A percentile compares a stretch with the other conserved stretches of the same genome.
These are phyloP conservation scores for Smittia aterrima DNA, from an alignment of 2,888 invertebrate species.

Conservation along the genomic window DNA sequence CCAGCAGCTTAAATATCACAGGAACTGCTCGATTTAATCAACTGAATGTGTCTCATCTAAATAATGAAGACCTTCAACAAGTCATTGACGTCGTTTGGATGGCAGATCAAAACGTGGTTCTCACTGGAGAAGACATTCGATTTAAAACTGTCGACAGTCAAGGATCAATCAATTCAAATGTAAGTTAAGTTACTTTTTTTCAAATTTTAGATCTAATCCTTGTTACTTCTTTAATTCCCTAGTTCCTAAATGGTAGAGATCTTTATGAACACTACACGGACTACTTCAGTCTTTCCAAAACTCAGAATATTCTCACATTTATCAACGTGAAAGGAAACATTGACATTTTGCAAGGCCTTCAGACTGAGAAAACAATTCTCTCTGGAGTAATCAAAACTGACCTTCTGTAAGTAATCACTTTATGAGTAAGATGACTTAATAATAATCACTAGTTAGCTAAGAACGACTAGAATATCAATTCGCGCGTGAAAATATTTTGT, in stretches of 20 bases:
- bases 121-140: background rate
- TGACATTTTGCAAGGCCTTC: background rate
- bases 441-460: no score
- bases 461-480: no score
- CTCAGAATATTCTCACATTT: background rate
- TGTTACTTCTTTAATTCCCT: background rate
- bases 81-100: constrained; percentile 7
- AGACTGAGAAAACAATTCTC: background rate
- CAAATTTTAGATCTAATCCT: background rate
- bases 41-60: background rate
- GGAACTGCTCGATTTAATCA: background rate
- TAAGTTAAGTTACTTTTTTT: background rate
- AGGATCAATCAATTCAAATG: background rate
- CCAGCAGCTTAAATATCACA: background rate
- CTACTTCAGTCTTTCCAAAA: constrained; percentile 8
- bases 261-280: background rate
- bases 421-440: background rate
- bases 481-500: no score
- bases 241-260: background rate
- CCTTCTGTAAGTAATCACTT: background rate
- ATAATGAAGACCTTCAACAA: background rate
- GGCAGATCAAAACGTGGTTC: background rate
- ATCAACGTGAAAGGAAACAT: background rate
- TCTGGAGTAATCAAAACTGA: background rate
- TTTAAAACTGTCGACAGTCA: background rate